Evolutionary conservation across 2,888 invertebrate species (phyloP).

Genomic region (Linnaemya vulpina): DNA sequence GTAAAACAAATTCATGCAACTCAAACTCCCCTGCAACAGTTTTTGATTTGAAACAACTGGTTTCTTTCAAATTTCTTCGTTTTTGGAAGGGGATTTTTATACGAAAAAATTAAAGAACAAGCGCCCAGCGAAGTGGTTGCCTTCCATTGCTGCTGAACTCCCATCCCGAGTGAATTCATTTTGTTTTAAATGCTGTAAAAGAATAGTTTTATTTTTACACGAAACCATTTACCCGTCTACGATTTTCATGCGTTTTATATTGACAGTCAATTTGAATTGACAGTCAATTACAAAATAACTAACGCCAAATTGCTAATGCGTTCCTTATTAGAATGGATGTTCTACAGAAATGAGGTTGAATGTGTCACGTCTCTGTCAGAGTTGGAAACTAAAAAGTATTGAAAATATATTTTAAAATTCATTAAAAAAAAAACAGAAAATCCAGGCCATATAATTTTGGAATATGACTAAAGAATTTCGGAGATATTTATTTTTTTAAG

Average conservation of each 20-base stretch:
- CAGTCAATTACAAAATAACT: neutral
- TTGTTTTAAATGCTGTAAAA: neutral
- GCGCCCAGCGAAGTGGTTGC: no score
- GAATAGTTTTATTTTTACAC: neutral
- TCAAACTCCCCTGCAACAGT: no score
- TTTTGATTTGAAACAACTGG: no score
- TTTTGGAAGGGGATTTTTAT: no score
- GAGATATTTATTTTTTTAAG: no score
- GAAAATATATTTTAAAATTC: neutral
- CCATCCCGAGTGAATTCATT: no score
- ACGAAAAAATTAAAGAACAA: no score
- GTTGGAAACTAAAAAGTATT: neutral
- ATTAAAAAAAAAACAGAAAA: neutral
- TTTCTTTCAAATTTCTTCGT: no score
- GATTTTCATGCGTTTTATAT: neutral
- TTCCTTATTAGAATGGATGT: neutral
- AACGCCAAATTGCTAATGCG: constrained; percentile 1
- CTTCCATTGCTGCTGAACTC: no score
- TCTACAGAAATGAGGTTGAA: constrained; percentile 23
- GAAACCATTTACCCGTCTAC: no score
- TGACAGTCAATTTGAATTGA: neutral
- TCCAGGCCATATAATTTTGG: no score
- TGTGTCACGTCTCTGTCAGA: constrained; percentile 35
- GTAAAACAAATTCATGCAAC: neutral
- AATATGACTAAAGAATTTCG: no score